Base-by-base conservation (phyloP, 1,140 invertebrate species). In the Ruditapes philippinarum region DNA sequence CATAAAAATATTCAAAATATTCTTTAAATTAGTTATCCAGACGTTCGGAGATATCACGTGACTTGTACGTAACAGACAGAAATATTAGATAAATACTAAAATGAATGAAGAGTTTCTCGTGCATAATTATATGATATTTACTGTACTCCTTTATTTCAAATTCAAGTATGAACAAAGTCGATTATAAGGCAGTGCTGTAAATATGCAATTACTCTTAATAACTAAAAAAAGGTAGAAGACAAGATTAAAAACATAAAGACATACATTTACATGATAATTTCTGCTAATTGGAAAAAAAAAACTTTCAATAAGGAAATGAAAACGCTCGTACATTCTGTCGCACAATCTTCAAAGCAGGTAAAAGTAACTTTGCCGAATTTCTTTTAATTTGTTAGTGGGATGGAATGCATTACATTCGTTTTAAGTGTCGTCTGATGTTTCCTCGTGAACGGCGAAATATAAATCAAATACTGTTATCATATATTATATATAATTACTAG, bases 401-500 rank as follows among this genome's bases (percentile, higher is more conserved):
- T 70, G 65, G 65, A 70, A 70, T 70, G 65, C 65, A 70, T 36
- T 40, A 70, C 36, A 36, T 22, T 2, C 65, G 33, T 70, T 70
- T 40, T 40, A 17, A 7, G 22, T 28, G 51, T 49, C 49, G 42
- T 78, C 73, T 49, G 73, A 78, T 78, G 73, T 78, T 54, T 17
- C 28, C 51, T 49, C 73, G 40, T 3, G 73, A 45, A 78, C 73
- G 31, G 28, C 40, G 81, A 84, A 40, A 54, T 70, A 65, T 70
- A 70, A 70, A 84, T 84, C 81, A 62, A n/a, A 54, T 28, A 19
- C 60, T 17, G 76, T 79, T 80, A 88, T 88, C 31, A 80, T 78
- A 78, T 80, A 80, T 88, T 79, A 78, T 78, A 68, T 25, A 40
- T 78, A 80, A 88, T 88, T 80, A 88, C 57, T 31, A 62, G 28